A percentile compares a stretch with the other conserved stretches of the same genome.
Evolutionary conservation across 2,797 vertebrate species (phyloP).

Genomic region (Myotis findleyi): DNA sequence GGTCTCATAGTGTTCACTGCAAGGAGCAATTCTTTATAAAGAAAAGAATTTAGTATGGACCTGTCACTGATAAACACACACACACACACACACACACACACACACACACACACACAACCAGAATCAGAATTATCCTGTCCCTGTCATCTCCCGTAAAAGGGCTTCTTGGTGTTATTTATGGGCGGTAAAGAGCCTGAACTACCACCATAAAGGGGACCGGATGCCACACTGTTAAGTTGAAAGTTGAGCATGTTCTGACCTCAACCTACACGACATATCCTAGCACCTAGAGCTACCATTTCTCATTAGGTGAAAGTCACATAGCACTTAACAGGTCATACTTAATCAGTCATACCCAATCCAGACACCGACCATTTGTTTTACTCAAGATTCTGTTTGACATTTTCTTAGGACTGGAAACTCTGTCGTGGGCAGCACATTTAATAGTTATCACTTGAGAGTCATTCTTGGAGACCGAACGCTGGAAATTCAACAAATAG

Average conservation of each 20-base stretch:
- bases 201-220: background rate
- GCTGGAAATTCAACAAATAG: background rate
- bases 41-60: background rate
- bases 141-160: background rate
- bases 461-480: background rate
- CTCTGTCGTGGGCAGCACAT: background rate
- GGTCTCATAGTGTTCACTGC: background rate
- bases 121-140: background rate
- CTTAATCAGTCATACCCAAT: background rate
- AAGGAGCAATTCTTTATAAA: background rate
- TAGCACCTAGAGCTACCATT: background rate
- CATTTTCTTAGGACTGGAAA: background rate
- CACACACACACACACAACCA: background rate
- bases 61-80: background rate
- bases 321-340: fast-evolving
- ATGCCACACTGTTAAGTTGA: background rate
- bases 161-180: background rate
- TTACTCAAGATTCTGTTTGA: background rate
- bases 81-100: background rate
- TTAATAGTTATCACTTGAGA: background rate
- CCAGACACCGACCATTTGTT: background rate
- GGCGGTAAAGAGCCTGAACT: background rate
- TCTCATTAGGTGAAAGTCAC: background rate
- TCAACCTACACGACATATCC: background rate
- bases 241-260: background rate